These are phyloP conservation scores for Montipora efflorescens DNA, from an alignment of 64 coral and sea anemone genomes.

Conservation along the genomic window DNA sequence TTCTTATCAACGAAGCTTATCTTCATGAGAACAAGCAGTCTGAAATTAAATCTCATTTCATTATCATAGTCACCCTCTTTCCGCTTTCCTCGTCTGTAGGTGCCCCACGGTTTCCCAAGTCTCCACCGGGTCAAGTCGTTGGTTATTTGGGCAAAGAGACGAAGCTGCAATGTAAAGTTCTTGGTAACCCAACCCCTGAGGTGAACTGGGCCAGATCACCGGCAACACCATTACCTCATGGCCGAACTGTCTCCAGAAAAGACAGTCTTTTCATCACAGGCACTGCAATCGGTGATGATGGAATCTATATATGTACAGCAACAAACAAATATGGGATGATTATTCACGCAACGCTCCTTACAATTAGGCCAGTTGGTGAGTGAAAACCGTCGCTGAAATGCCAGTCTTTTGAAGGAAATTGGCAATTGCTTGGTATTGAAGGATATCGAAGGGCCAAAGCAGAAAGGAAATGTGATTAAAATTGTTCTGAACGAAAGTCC, in stretches of 20 bases:
- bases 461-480: too few relatives aligned
- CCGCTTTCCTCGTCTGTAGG: background rate
- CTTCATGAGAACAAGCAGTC: too few relatives aligned
- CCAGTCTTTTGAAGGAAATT: background rate
- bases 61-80: too few relatives aligned
- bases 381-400: background rate
- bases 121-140: background rate
- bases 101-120: slow-evolving; percentile 40
- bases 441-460: too few relatives aligned
- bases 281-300: background rate
- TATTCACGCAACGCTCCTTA: slow-evolving; percentile 41
- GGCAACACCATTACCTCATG: slow-evolving; percentile 23
- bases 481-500: too few relatives aligned
- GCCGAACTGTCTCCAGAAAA: slow-evolving; percentile 5
- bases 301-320: slow-evolving; percentile 57
- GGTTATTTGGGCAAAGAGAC: background rate
- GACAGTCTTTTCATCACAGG: slow-evolving; percentile 20
- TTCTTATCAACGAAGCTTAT: too few relatives aligned
- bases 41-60: too few relatives aligned
- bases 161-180: slow-evolving; percentile 34
- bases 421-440: too few relatives aligned
- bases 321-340: slow-evolving; percentile 55
- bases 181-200: slow-evolving; percentile 31
- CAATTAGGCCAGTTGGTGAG: slow-evolving; percentile 7
- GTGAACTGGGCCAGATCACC: slow-evolving; percentile 61